Conservation (phyloP, 2,888 invertebrate species). For the Drosophila flavopinicola region DNA sequence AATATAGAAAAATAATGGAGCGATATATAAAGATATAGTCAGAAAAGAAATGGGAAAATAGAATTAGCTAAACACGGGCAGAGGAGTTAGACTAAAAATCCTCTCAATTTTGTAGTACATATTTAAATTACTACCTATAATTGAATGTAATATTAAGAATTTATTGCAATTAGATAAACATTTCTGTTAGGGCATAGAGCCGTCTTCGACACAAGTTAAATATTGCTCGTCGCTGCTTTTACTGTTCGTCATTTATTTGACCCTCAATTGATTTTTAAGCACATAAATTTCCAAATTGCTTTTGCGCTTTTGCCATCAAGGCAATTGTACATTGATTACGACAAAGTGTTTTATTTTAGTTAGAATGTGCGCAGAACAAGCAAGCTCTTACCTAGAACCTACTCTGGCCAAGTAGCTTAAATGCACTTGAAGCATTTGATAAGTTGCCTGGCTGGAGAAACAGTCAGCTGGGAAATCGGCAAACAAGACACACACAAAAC, state of each 20-base stretch:
- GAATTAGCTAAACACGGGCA: too few species aligned
- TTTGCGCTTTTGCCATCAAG: constrained; percentile 1
- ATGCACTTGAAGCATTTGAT: constrained; percentile 14
- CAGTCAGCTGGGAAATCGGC: not conserved
- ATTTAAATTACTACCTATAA: too few species aligned
- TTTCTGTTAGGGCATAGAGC: not conserved
- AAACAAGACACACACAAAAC: not conserved
- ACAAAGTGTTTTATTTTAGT: not conserved
- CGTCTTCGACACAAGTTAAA: not conserved
- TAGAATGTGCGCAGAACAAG: not conserved
- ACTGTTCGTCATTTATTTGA: constrained; percentile 8
- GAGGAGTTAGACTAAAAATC: too few species aligned
- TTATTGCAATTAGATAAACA: too few species aligned
- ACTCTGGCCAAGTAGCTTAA: constrained; percentile 2
- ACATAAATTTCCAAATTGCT: constrained; percentile 12
- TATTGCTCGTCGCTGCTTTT: not conserved
- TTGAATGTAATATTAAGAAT: too few species aligned
- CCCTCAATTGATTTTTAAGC: constrained; percentile 48
- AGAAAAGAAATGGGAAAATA: too few species aligned
- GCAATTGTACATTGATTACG: constrained; percentile 16
- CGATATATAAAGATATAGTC: too few species aligned
- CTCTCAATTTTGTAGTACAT: too few species aligned
- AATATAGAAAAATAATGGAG: too few species aligned
- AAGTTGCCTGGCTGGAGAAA: not conserved
- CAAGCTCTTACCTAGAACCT: not conserved